Evolutionary conservation across 2,113 vertebrate species (phyloP).

Genomic region (Nothoprocta pentlandii): DNA sequence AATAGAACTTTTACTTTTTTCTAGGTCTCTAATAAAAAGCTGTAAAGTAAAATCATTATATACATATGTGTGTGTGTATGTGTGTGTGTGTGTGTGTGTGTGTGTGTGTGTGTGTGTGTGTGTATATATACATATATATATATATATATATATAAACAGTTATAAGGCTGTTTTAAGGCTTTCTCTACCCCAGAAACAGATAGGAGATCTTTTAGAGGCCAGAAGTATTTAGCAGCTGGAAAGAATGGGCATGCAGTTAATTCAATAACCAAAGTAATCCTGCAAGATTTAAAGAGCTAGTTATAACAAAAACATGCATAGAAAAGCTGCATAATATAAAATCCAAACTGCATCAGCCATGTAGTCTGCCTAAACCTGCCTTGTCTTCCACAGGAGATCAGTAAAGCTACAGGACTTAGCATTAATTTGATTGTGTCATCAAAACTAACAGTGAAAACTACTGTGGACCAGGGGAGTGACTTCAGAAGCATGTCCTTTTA

Average conservation of each 20-base stretch:
- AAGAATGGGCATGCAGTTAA: not conserved
- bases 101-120: too few relatives aligned
- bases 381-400: conserved; percentile 7
- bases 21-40: not conserved
- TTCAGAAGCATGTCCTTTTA: not conserved
- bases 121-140: too few relatives aligned
- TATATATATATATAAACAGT: not conserved
- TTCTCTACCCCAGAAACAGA: not conserved
- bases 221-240: not conserved
- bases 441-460: conserved; percentile 18
- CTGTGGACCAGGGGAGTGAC: not conserved
- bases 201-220: not conserved
- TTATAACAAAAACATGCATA: not conserved
- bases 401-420: conserved; percentile 8
- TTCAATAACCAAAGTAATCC: not conserved
- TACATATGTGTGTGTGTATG: not conserved
- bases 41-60: not conserved
- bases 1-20: not conserved
- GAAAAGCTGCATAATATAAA: not conserved
- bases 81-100: too few relatives aligned
- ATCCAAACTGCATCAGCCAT: not conserved
- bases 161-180: not conserved
- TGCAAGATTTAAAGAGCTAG: not conserved
- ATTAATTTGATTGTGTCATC: not conserved
- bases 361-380: not conserved